Base-by-base conservation (phyloP, 2,113 vertebrate genomes). In the Peromyscus maniculatus region DNA sequence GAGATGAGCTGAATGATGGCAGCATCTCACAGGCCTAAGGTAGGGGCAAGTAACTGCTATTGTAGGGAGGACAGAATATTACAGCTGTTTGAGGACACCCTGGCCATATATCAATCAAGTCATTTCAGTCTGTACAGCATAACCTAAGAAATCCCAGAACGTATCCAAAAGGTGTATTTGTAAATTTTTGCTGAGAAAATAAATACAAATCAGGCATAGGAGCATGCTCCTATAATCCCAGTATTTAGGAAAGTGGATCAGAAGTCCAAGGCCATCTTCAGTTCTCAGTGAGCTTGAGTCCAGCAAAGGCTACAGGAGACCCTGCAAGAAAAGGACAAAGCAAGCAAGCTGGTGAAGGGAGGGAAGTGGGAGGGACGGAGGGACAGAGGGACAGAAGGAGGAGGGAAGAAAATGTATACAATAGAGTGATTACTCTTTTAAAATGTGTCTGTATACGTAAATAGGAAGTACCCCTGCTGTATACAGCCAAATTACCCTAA, bases 91-190 rank as follows among this genome's bases (percentile, higher is more conserved):
- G 64, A 12, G 10, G 71, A 21, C 5, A 79, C 0, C 4, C 49
- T 67, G 22, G 17, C 0, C 3, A 46, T 43, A 36, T n/a, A 36
- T n/a, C 72, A 80, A 86, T 57, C 64, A 84, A 86, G 71, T 19
- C 49, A 93, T 69, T 83, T 89, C 43, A 96, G 31, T 57, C 31
- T 36, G 12, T 39, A 55, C 11, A 77, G 15, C 80, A 33, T 82
- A 59, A 86, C 33, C 43, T n/a, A 91, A 66, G 5, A 93, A 91
- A 95, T 79, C 13, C 36, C 5, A 74, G n/a, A 79, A 55, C 57
- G 52, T 72, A 87, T 62, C 22, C 67, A 90, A 64, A 17, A 87
- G 4, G 66, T 26, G 75, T 67, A 55, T 5, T 75, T 75, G 52
- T 69, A 91, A 91, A 43, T 28, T 39, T 36, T 15, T 49, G 67